phyloP scores from a whole-genome alignment of 2,113 vertebrate genomes.

The Bujurquina vittata region DNA sequence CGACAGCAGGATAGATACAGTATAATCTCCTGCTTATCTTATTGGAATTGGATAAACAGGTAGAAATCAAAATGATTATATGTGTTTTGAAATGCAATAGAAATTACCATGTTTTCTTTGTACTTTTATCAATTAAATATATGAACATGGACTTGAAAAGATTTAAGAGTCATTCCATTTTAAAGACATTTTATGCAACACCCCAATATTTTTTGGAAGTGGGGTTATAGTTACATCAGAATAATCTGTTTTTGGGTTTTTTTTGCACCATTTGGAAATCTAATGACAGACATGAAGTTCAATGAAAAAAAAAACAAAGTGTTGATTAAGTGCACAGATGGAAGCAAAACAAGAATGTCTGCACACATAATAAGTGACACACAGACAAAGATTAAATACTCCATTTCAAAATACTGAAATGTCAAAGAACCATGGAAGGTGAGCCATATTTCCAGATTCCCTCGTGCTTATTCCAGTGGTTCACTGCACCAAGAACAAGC shows the following conservation, averaged over 20 bases:
- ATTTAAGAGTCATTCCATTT: neutral
- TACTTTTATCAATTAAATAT: neutral
- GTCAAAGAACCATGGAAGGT: constrained; percentile 2
- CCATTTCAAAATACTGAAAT: neutral
- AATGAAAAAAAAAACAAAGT: neutral
- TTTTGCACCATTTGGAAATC: neutral
- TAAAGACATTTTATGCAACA: neutral
- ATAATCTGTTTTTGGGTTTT: neutral
- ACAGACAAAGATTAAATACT: neutral
- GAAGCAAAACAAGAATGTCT: constrained; percentile 15
- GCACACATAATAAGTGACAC: neutral
- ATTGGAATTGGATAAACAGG: too few relatives aligned
- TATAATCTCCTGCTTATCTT: neutral
- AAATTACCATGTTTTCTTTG: neutral
- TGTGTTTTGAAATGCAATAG: neutral
- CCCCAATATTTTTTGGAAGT: neutral
- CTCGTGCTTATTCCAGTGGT: constrained; percentile 8
- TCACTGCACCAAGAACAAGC: constrained; percentile 42
- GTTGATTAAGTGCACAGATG: neutral
- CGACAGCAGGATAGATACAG: too few relatives aligned
- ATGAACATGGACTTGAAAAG: neutral
- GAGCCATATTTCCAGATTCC: constrained; percentile 3
- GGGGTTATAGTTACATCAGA: neutral
- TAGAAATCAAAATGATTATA: neutral
- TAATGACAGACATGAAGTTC: neutral